Evolutionary conservation across 2,888 invertebrate species (phyloP), one percentile per base, ranked within the genome.

Genomic region (Apamea sordens): DNA sequence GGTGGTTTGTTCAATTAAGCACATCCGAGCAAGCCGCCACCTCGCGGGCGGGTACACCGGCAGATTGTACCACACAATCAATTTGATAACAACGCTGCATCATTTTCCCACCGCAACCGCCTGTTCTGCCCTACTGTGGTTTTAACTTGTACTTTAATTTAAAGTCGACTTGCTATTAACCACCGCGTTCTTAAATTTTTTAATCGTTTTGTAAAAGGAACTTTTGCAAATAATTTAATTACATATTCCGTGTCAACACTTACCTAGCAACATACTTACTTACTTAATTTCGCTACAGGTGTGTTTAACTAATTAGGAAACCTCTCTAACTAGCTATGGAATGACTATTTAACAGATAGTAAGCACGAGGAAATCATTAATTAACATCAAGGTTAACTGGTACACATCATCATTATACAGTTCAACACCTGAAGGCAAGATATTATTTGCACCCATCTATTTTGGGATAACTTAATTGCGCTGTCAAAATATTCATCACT

Each of bases 1-100:
- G 93, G 87, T 90, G 92, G 93, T 90, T 91, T 90, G 93, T 93
- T 95, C 94, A 95, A 95, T 95, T 96, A 96, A 93, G 92, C 91
- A 89, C 88, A 89, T 90, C 89, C 80, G 92, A 93, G 93, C 91
- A 91, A 88, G 89, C 88, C 64, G 83, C 82, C 87, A 86, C 91
- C 94, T 93, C 92, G 89, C 92, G 91, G 83, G 53, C 73, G 63
- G 41, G 32, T 47, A 18, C n/a, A 18, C 65, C 72, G 28, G 41
- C 64, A 77, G 73, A 64, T 73, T 77, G 56, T 53, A 72, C 63
- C 86, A 88, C 85, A 86, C 90, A 90, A 90, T 90, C 93, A 92
- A 93, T 92, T 93, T 90, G 91, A 92, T 91, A 89, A 89, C 89
- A 90, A 84, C 88, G 50, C 71, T 59, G 73, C 71, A 50, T 73